Conservation (phyloP, 2,888 invertebrate species). For the Philhelius pedissequus region DNA sequence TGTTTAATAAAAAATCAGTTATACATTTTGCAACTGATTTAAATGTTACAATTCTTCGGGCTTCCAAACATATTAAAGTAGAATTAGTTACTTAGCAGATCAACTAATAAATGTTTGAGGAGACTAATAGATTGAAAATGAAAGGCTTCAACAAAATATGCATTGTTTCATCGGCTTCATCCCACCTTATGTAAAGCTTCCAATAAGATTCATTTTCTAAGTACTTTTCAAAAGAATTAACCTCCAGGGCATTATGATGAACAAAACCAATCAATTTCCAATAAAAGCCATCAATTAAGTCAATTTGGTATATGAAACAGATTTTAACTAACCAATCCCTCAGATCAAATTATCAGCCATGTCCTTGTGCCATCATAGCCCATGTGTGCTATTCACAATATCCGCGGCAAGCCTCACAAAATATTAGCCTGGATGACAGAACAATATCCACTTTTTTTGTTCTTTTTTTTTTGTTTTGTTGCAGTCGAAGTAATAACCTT, state of each 20-base stretch:
- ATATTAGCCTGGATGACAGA: background rate
- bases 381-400: background rate
- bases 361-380: background rate
- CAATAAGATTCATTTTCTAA: background rate
- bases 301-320: conserved; percentile 64
- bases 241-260: background rate
- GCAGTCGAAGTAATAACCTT: conserved; percentile 75
- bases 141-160: background rate
- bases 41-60: too few relatives aligned
- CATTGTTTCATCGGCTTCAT: background rate
- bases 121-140: too few relatives aligned
- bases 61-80: too few relatives aligned
- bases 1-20: too few relatives aligned
- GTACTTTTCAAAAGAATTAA: background rate
- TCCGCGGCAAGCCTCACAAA: conserved; percentile 21
- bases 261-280: conserved; percentile 64
- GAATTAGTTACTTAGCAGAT: too few relatives aligned
- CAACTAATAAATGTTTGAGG: too few relatives aligned
- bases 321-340: conserved; percentile 56
- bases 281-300: conserved; percentile 66
- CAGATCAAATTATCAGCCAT: conserved; percentile 25
- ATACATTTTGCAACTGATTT: too few relatives aligned
- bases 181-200: background rate
- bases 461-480: background rate
- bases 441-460: too few relatives aligned